Conservation (phyloP, 2,113 vertebrate species). For the Capreolus pygargus region DNA sequence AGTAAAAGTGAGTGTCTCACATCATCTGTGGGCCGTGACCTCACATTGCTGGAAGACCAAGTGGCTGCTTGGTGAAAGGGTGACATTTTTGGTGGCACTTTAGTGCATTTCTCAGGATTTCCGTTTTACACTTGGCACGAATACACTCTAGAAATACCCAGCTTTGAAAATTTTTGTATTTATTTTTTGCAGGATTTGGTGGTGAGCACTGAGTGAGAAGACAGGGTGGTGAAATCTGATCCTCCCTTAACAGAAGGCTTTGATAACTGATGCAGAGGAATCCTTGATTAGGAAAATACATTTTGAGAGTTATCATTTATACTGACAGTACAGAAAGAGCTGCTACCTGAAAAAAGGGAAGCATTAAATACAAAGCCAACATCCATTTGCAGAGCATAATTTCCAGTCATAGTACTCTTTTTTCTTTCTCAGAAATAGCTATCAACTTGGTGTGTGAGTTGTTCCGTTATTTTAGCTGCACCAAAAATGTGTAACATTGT, state of each 20-base stretch:
- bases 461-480: neutral
- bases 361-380: neutral
- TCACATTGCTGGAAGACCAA: neutral
- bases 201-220: neutral
- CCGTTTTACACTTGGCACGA: constrained; percentile 7
- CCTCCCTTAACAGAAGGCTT: neutral
- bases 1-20: neutral
- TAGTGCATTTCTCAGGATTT: neutral
- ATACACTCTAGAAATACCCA: neutral
- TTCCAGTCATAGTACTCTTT: neutral
- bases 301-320: neutral
- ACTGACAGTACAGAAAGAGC: neutral
- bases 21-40: neutral
- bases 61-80: neutral
- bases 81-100: neutral
- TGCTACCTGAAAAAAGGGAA: neutral
- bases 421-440: neutral
- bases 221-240: neutral
- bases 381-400: neutral
- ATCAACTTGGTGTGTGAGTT: neutral
- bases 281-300: neutral
- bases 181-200: neutral
- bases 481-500: neutral
- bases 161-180: neutral
- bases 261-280: neutral